Evolutionary conservation across 1,140 invertebrate species (phyloP), one percentile per base, ranked within the genome.

Genomic region (Ceratoteleas bidentatus): DNA sequence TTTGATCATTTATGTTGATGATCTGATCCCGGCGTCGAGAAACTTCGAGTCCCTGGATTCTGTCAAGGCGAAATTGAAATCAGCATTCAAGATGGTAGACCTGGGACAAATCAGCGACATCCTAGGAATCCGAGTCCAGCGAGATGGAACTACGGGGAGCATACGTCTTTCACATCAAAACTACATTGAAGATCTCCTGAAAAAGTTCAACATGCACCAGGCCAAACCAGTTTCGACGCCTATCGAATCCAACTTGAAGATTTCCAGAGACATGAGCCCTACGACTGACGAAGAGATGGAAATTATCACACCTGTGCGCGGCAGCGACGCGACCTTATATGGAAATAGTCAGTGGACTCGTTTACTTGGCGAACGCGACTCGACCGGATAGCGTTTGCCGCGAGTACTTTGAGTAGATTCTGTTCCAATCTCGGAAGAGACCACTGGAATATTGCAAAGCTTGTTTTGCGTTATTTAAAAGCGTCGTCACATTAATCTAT

Each of bases 321-420:
- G n/a, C n/a, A n/a, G n/a, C n/a, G n/a, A 68, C 83, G 16, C 53
- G 82, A 8, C 84, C 83, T n/a, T 90, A 86, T 54, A 76, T 82
- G 60, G 85, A 88, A 76, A 43, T 83, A 7, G 81, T 91, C 49
- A 86, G 89, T 14, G 47, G 83, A 32, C 62, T 91, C 11, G 73
- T 91, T 15, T 91, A 88, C 68, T 14, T 88, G n/a, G n/a, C n/a
- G n/a, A n/a, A n/a, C n/a, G n/a, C n/a, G n/a, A n/a, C n/a, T n/a
- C 43, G 43, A 9, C 43, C 43, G 3, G 43, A 47, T 47, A 6
- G 43, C 43, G 6, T 47, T 47, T n/a, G 43, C 43, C 3, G 7
- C 43, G 3, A 47, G n/a, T 47, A 13, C 11, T 4, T 47, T 47
- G 43, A 47, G 43, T 47, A 6, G 43, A 13, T 90, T 85, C 60